These are phyloP conservation scores for Spondyliosoma cantharus DNA, from an alignment of 2,797 vertebrate species.

Conservation along the genomic window DNA sequence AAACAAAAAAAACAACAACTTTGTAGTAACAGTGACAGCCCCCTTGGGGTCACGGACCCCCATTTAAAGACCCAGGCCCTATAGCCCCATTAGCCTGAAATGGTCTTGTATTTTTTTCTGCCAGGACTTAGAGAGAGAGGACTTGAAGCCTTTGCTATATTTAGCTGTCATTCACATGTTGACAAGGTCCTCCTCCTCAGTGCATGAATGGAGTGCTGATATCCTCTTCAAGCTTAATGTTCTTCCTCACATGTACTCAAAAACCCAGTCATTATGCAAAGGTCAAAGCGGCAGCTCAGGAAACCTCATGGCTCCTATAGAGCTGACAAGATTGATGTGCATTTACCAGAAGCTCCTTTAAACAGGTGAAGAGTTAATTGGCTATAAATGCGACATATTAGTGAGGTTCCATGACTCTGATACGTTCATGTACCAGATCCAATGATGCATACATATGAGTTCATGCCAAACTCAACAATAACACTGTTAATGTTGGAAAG, in stretches of 20 bases:
- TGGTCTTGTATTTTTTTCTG: not conserved
- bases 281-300: slow-evolving; percentile 26
- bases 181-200: not conserved
- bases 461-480: slow-evolving; percentile 55
- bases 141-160: slow-evolving; percentile 10
- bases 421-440: slow-evolving; percentile 12
- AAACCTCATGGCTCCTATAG: slow-evolving; percentile 19
- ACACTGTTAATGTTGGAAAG: slow-evolving; percentile 55
- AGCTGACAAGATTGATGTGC: slow-evolving; percentile 20
- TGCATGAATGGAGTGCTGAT: slow-evolving; percentile 24
- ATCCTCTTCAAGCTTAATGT: slow-evolving; percentile 36
- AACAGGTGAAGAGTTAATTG: slow-evolving; percentile 59
- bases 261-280: slow-evolving; percentile 42
- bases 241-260: slow-evolving; percentile 25
- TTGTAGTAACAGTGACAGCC: no score
- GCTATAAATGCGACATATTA: slow-evolving; percentile 53
- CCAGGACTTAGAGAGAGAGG: not conserved
- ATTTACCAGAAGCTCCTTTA: slow-evolving; percentile 38
- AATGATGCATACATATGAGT: slow-evolving; percentile 35
- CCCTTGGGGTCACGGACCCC: no score
- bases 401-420: slow-evolving; percentile 55
- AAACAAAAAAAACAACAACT: no score
- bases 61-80: no score
- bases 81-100: no score
- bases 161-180: slow-evolving; percentile 4